Evolutionary conservation across 2,888 invertebrate genomes (phyloP).

Genomic region (Vanessa cardui): DNA sequence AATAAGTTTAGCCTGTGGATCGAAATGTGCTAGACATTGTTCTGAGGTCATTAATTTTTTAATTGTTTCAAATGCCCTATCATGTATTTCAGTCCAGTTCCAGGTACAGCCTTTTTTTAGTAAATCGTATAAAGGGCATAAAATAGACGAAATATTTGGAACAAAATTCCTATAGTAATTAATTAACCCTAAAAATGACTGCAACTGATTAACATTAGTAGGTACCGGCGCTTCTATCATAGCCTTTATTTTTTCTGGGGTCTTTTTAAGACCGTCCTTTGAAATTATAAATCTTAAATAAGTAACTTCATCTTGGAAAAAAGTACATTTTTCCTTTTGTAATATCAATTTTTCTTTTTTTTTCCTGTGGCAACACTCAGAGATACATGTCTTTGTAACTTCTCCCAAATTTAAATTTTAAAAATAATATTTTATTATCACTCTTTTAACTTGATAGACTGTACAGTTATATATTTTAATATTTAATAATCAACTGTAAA

Average conservation of each 20-base stretch:
- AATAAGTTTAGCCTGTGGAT: slow-evolving; percentile 34
- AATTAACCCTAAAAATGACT: slow-evolving; percentile 40
- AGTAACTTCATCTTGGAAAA: slow-evolving; percentile 36
- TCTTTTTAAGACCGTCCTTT: slow-evolving; percentile 37
- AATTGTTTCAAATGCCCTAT: slow-evolving; percentile 21
- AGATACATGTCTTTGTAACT: no score
- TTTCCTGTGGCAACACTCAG: no score
- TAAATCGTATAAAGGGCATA: slow-evolving; percentile 35
- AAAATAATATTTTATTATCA: no score
- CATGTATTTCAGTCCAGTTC: slow-evolving; percentile 22
- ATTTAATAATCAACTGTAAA: no score
- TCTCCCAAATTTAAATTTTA: no score
- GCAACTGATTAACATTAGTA: slow-evolving; percentile 34
- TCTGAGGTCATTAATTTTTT: slow-evolving; percentile 32
- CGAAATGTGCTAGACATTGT: slow-evolving; percentile 35
- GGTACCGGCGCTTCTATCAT: slow-evolving; percentile 35
- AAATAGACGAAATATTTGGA: slow-evolving; percentile 31
- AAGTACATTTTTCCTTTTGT: slow-evolving; percentile 36
- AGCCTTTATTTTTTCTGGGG: slow-evolving; percentile 36
- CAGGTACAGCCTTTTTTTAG: slow-evolving; percentile 34
- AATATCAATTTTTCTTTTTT: no score
- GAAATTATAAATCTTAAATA: slow-evolving; percentile 39
- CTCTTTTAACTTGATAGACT: no score
- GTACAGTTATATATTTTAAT: no score
- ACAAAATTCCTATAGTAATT: slow-evolving; percentile 41